phyloP scores from a whole-genome alignment of 2,888 invertebrate species.

The Dexiosoma caninum region DNA sequence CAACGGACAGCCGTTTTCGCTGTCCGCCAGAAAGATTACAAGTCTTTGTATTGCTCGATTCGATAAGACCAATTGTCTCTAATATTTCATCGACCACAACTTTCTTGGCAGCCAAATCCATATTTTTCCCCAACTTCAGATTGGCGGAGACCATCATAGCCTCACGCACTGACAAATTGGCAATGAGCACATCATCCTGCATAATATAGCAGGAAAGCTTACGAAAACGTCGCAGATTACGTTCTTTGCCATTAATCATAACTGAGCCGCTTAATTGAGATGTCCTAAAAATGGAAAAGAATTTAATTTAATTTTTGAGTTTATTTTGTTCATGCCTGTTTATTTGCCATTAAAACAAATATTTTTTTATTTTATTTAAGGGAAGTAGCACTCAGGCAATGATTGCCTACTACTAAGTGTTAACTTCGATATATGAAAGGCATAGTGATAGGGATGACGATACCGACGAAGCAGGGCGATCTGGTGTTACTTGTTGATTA shows the following conservation, averaged over 20 bases:
- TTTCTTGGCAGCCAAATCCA: constrained; percentile 85
- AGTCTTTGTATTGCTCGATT: constrained; percentile 88
- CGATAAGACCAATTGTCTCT: constrained; percentile 88
- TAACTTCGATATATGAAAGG: no score
- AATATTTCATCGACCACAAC: constrained; percentile 91
- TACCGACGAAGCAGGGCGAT: no score
- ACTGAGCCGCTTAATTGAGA: constrained; percentile 91
- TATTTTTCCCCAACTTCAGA: constrained; percentile 91
- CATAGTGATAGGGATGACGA: no score
- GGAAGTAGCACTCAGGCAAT: no score
- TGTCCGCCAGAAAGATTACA: constrained; percentile 93
- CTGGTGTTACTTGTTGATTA: no score
- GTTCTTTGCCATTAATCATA: constrained; percentile 90
- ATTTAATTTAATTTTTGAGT: no score
- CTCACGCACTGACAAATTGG: constrained; percentile 93
- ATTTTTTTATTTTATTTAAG: no score
- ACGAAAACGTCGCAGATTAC: constrained; percentile 91
- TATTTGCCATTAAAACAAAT: no score
- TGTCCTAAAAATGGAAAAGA: constrained; percentile 81
- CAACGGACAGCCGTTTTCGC: constrained; percentile 93
- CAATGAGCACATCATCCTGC: constrained; percentile 94
- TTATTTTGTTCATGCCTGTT: no score
- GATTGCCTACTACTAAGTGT: no score
- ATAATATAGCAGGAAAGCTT: constrained; percentile 98
- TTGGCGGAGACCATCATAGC: constrained; percentile 96